phyloP scores from a whole-genome alignment of 2,888 invertebrate genomes.

The Orthosia incerta region DNA sequence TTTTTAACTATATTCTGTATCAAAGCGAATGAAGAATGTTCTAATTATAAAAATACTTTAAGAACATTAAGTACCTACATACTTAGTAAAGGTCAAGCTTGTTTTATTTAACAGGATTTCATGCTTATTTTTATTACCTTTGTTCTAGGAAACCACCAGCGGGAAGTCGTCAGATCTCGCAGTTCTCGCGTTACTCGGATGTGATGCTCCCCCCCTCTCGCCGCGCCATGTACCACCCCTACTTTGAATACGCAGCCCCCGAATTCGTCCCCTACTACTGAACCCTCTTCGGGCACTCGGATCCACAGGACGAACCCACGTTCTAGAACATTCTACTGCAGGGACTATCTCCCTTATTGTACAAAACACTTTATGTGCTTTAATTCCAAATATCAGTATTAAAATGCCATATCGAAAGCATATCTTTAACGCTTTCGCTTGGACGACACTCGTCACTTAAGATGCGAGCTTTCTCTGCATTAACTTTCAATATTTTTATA shows the following conservation, averaged over 20 bases:
- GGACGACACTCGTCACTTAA: conserved; percentile 69
- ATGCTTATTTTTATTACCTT: conserved; percentile 19
- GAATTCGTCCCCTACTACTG: conserved; percentile 85
- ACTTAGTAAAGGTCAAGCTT: conserved; percentile 19
- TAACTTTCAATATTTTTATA: conserved; percentile 84
- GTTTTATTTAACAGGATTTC: background rate
- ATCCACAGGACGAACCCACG: conserved; percentile 71
- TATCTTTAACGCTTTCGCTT: conserved; percentile 86
- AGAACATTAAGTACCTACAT: background rate
- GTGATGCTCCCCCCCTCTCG: conserved; percentile 85
- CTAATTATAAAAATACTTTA: conserved; percentile 22
- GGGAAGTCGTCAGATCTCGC: conserved; percentile 86
- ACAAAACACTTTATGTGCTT: conserved; percentile 81
- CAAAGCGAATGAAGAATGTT: conserved; percentile 26
- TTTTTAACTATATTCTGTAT: conserved; percentile 5
- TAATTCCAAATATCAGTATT: conserved; percentile 78
- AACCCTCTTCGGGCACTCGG: conserved; percentile 68
- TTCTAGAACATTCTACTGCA: conserved; percentile 67
- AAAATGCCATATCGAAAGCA: conserved; percentile 87
- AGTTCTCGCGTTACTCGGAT: conserved; percentile 89
- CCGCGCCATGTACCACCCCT: conserved; percentile 83
- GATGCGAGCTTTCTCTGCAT: conserved; percentile 82
- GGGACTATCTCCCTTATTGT: conserved; percentile 74
- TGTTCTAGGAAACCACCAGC: conserved; percentile 83
- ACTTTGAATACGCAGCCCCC: conserved; percentile 81